Conservation (phyloP, 2,113 vertebrate species). For the Rostratula benghalensis region DNA sequence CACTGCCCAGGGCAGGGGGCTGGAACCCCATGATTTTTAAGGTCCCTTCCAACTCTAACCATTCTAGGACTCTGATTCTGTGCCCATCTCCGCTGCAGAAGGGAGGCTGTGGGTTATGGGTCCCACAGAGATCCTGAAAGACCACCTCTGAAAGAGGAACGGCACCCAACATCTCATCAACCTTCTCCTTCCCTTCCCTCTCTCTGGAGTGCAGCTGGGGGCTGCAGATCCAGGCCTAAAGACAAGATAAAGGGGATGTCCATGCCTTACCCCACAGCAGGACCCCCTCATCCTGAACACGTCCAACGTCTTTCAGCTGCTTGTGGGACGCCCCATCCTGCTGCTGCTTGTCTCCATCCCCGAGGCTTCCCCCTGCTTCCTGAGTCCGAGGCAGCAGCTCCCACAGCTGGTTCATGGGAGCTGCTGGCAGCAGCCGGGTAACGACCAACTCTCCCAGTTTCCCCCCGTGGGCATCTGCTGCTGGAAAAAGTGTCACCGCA, state of each 20-base stretch:
- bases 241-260: neutral
- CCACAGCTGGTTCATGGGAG: accelerated
- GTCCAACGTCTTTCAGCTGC: neutral
- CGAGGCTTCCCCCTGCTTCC: neutral
- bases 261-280: slow-evolving; percentile 78
- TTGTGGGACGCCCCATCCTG: neutral
- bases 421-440: neutral
- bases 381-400: neutral
- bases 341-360: neutral
- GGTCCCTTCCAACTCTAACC: no score
- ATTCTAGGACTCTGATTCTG: neutral
- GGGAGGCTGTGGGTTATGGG: neutral
- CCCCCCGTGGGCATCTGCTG: accelerated
- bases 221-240: neutral
- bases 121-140: neutral
- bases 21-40: no score
- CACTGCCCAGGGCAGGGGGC: no score
- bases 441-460: neutral
- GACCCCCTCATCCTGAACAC: slow-evolving; percentile 57
- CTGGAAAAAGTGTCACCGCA: accelerated
- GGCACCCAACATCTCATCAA: accelerated
- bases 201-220: neutral
- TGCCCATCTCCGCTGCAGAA: neutral
- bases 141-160: accelerated
- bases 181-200: neutral